Conservation (phyloP, 2,113 vertebrate species). For the Muscicapa adusta region DNA sequence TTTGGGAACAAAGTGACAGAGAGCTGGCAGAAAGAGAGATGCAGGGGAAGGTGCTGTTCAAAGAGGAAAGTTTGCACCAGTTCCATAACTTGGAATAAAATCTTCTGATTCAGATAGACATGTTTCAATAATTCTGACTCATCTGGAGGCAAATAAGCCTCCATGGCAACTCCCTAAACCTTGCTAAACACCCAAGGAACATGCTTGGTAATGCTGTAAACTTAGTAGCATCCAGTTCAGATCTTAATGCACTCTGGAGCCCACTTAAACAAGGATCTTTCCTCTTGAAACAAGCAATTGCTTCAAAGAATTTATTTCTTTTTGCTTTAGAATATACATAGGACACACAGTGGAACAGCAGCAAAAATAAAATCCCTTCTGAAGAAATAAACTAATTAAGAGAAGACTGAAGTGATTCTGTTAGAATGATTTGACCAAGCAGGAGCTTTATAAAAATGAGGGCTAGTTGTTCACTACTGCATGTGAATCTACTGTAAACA, state of each 20-base stretch:
- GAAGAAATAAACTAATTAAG: not conserved
- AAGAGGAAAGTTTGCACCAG: not conserved
- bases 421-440: not conserved
- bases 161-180: not conserved
- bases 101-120: conserved; percentile 11
- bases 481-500: not conserved
- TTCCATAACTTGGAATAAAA: conserved; percentile 17
- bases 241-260: not conserved
- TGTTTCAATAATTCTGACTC: conserved; percentile 51
- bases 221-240: not conserved
- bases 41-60: not conserved
- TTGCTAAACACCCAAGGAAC: not conserved
- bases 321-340: not conserved
- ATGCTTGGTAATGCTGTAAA: not conserved
- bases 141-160: not conserved
- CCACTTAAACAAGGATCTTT: not conserved
- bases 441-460: not conserved
- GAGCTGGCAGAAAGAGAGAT: not conserved
- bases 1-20: not conserved
- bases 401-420: not conserved
- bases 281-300: not conserved
- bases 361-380: not conserved
- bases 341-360: not conserved
- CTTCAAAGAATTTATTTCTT: conserved; percentile 20
- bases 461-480: not conserved